These are phyloP conservation scores for Latheticus oryzae DNA, from an alignment of 2,888 invertebrate genomes.

Conservation along the genomic window DNA sequence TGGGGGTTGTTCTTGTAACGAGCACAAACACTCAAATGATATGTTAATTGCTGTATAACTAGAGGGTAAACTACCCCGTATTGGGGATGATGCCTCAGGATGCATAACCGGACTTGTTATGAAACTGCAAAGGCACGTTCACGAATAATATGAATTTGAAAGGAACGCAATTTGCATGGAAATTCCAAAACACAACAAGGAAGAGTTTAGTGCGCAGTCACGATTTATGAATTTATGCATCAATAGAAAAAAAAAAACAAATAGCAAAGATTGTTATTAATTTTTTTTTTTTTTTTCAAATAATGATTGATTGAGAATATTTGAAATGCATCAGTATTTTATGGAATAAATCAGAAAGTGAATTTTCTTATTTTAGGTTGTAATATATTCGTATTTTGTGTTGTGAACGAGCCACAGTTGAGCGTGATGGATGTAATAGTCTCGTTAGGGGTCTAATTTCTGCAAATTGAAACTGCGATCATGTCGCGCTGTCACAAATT, in stretches of 20 bases:
- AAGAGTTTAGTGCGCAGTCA: conserved; percentile 55
- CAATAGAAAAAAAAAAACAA: no score
- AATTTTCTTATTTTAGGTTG: no score
- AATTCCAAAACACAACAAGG: conserved; percentile 50
- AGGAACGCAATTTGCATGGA: conserved; percentile 60
- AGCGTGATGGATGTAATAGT: conserved; percentile 51
- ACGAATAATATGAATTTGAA: conserved; percentile 62
- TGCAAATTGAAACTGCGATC: conserved; percentile 51
- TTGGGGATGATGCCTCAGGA: conserved; percentile 51
- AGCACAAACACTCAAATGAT: conserved; percentile 61
- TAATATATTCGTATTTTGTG: background rate
- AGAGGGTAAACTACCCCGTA: conserved; percentile 58
- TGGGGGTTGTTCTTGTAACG: conserved; percentile 56
- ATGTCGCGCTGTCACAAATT: conserved; percentile 57
- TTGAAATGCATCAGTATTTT: no score
- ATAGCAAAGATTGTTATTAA: no score
- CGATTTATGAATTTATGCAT: conserved; percentile 42
- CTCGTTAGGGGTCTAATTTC: conserved; percentile 54
- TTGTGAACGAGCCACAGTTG: conserved; percentile 48
- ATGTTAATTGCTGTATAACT: conserved; percentile 63
- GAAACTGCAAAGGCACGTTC: conserved; percentile 62
- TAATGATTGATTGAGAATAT: no score
- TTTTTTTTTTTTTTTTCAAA: no score
- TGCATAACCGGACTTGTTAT: conserved; percentile 58
- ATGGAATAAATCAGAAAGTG: no score